phyloP scores from a whole-genome alignment of 2,113 vertebrate genomes.

The Oreochromis niloticus region DNA sequence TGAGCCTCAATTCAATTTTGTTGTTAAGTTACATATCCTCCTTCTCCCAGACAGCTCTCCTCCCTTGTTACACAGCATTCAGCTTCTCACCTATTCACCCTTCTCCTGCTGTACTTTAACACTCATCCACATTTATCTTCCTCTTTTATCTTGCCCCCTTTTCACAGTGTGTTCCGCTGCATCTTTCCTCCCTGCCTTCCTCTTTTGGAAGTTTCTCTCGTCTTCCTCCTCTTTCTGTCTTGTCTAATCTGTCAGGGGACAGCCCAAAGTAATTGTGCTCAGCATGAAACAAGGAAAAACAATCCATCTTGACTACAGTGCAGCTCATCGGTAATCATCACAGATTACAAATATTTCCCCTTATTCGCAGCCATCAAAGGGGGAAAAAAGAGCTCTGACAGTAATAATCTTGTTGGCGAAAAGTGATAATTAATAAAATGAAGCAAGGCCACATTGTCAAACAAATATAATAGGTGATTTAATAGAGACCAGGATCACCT shows the following conservation, averaged over 20 bases:
- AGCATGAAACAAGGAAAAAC: slow-evolving; percentile 1
- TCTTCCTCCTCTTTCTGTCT: not conserved
- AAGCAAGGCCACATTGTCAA: not conserved
- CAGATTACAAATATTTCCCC: not conserved
- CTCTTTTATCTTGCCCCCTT: not conserved
- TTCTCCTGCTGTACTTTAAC: not conserved
- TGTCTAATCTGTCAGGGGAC: slow-evolving; percentile 18
- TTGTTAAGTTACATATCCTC: slow-evolving; percentile 33
- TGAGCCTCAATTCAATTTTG: slow-evolving; percentile 48
- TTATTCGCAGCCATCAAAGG: not conserved
- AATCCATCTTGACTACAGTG: not conserved
- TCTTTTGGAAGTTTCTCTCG: not conserved
- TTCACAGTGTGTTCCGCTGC: not conserved
- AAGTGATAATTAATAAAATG: not conserved
- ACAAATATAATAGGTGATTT: not conserved
- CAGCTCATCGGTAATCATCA: not conserved
- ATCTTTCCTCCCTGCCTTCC: not conserved
- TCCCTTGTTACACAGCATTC: slow-evolving; percentile 13
- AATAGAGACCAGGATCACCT: not conserved
- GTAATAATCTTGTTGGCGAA: not conserved
- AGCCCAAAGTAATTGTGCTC: not conserved
- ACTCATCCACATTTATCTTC: not conserved
- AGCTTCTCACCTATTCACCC: slow-evolving; percentile 21
- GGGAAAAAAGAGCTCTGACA: not conserved
- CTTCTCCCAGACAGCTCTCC: slow-evolving; percentile 17